phyloP scores from a whole-genome alignment of 2,113 vertebrate species.

The Hassar affinis region DNA sequence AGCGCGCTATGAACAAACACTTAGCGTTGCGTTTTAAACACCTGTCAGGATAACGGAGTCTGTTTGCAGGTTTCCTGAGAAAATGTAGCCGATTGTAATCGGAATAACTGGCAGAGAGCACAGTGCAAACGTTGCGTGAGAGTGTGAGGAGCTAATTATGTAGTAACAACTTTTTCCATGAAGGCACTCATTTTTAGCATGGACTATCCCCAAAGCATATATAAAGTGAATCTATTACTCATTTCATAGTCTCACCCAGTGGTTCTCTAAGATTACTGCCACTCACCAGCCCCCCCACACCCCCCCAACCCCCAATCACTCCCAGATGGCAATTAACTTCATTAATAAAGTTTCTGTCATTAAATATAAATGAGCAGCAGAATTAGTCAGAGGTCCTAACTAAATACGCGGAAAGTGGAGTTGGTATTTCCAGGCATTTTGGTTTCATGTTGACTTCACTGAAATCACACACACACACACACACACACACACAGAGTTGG shows the following conservation, averaged over 20 bases:
- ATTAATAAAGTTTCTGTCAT: slow-evolving; percentile 53
- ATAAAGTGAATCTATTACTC: slow-evolving; percentile 48
- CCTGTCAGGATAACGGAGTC: background rate
- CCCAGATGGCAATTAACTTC: slow-evolving; percentile 52
- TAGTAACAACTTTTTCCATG: slow-evolving; percentile 42
- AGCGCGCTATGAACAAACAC: background rate
- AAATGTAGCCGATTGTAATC: background rate
- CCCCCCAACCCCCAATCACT: slow-evolving; percentile 35
- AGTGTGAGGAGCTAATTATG: slow-evolving; percentile 40
- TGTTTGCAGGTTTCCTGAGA: slow-evolving; percentile 4
- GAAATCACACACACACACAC: slow-evolving; percentile 8
- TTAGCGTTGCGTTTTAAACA: background rate
- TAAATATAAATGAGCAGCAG: slow-evolving; percentile 39
- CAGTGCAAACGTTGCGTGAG: slow-evolving; percentile 24
- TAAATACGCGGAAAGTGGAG: slow-evolving; percentile 37
- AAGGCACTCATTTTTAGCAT: slow-evolving; percentile 34
- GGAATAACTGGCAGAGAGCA: background rate
- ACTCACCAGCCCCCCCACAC: slow-evolving; percentile 35
- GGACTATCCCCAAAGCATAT: slow-evolving; percentile 36
- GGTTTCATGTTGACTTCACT: slow-evolving; percentile 27
- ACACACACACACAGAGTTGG: slow-evolving; percentile 39
- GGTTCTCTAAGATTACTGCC: slow-evolving; percentile 51
- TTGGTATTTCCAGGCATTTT: slow-evolving; percentile 38
- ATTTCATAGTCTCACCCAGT: slow-evolving; percentile 49
- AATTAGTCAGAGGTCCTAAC: slow-evolving; percentile 43